Evolutionary conservation across 2,888 invertebrate species (phyloP), one percentile per base, ranked within the genome.

Genomic region (Teleogryllus oceanicus): DNA sequence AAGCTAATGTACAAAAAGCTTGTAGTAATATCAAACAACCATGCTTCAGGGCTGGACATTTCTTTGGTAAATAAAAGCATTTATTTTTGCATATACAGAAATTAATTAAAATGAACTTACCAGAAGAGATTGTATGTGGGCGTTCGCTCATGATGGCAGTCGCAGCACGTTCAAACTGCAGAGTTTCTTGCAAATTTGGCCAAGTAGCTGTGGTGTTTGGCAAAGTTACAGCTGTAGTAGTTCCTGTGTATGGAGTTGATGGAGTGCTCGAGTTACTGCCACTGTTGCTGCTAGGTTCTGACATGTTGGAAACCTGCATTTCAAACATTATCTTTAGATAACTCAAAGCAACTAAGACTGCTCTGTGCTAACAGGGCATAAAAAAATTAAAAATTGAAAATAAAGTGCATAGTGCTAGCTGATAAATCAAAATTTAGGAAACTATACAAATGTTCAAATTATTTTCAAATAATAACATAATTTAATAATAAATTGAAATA

Each of bases 121-220:
- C 93, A 83, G 96, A 93, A 10, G 97, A 97, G 85, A 97, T 97
- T 77, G 97, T 97, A 86, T 97, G 97, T 1, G 97, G 97, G 82
- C 97, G 90, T 83, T 95, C 95, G 80, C 92, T 92, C 87, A 95
- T 92, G 83, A 93, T 92, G 78, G 93, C 91, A 16, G 91, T 89
- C 18, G 93, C 92, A 62, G 94, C 93, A 76, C 93, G 87, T 84
- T 94, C 93, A 84, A 92, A 94, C 84, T 93, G 93, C 77, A 92
- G 85, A 8, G 92, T 92, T 86, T 94, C 94, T 84, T 93, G 92
- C 75, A 94, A 87, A 87, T 94, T 94, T 4, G 94, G 94, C 94
- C 94, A 94, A 24, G 94, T 94, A 83, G 84, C 74, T 82, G 83
- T 80, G 78, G 81, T 79, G 78, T 80, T 78, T 83, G 84, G 83